Conservation (phyloP, 2,797 vertebrate genomes). For the Esox lucius region DNA sequence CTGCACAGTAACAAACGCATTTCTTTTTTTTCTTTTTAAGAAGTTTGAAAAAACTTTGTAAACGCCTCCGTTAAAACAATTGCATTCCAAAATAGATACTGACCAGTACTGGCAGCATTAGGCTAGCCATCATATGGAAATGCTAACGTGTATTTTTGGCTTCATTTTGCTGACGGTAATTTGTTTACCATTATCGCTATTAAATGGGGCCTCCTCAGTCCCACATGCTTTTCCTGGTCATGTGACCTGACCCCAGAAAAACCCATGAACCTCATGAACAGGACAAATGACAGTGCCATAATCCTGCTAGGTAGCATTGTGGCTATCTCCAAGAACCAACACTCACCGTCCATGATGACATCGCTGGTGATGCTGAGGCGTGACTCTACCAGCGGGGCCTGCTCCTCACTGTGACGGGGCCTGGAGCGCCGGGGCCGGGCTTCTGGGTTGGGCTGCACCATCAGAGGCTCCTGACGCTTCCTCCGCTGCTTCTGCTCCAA, state of each 20-base stretch:
- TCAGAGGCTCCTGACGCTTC: conserved; percentile 89
- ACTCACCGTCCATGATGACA: conserved; percentile 83
- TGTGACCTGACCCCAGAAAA: not conserved
- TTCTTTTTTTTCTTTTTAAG: no score
- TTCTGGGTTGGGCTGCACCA: conserved; percentile 94
- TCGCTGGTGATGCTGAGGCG: conserved; percentile 62
- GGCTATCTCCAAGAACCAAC: not conserved
- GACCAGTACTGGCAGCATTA: no score
- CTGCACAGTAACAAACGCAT: no score
- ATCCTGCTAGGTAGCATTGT: not conserved
- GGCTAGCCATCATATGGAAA: no score
- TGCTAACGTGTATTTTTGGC: no score
- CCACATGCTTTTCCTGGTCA: not conserved
- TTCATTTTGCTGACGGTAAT: no score
- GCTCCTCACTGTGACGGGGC: conserved; percentile 81
- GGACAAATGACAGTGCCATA: not conserved
- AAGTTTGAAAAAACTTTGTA: no score
- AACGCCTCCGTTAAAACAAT: no score
- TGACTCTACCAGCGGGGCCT: conserved; percentile 84
- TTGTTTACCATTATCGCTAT: no score
- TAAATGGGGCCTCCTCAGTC: not conserved
- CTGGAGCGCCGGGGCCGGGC: conserved; percentile 75
- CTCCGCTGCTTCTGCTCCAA: conserved; percentile 92
- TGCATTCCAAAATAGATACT: no score
- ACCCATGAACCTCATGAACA: not conserved